phyloP scores from a whole-genome alignment of 2,888 invertebrate species.

The Fragum sueziense region DNA sequence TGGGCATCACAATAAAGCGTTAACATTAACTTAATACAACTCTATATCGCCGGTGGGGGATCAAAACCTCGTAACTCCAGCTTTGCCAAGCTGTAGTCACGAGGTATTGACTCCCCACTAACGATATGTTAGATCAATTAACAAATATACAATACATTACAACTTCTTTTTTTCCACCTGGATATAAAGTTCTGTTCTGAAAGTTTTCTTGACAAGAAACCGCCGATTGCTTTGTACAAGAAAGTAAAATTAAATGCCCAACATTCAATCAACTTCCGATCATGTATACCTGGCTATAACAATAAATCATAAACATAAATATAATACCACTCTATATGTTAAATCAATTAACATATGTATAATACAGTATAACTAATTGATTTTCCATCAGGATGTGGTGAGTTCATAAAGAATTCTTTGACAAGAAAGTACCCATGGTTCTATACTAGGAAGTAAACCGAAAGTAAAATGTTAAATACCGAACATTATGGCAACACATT shows the following conservation, averaged over 20 bases:
- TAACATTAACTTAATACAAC: too few species aligned
- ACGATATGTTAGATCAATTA: too few species aligned
- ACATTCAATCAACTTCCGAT: background rate
- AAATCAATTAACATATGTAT: constrained; percentile 1
- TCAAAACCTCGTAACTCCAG: too few species aligned
- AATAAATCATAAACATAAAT: background rate
- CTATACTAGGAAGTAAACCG: too few species aligned
- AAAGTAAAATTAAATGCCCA: background rate
- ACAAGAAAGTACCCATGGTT: too few species aligned
- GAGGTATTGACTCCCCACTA: too few species aligned
- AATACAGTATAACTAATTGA: background rate
- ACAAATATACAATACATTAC: background rate
- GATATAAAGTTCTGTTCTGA: too few species aligned
- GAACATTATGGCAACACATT: too few species aligned
- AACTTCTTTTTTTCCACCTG: background rate
- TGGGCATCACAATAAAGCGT: too few species aligned
- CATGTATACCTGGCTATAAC: background rate
- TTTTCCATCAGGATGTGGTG: background rate
- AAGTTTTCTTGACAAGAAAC: too few species aligned
- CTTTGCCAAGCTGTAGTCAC: too few species aligned
- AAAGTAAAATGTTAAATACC: background rate
- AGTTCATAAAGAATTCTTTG: background rate
- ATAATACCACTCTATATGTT: background rate
- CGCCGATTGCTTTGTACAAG: background rate
- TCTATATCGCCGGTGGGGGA: too few species aligned